Evolutionary conservation across 2,888 invertebrate genomes (phyloP), one percentile per base, ranked within the genome.

Genomic region (Euplexia lucipara): DNA sequence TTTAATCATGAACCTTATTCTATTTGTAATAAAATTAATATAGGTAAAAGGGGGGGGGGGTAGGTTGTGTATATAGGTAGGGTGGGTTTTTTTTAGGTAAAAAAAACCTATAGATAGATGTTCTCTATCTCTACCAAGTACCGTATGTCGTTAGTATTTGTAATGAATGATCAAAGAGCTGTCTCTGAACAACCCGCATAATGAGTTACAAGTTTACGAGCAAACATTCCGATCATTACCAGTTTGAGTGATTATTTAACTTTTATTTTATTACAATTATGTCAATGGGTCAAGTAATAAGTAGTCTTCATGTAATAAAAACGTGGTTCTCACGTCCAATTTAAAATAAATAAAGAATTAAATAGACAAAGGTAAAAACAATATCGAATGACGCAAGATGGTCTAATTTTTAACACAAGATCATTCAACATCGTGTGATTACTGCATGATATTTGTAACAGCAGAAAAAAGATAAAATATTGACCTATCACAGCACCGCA

Each of bases 161-260:
- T 26, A 26, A 26, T 26, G 2, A 3, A 26, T 26, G 3, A 2
- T 26, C 26, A 26, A 26, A 26, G 26, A 26, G 5, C 26, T 2
- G 26, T 3, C 26, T 3, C 26, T 26, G 26, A 2, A 5, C 26
- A 26, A 26, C 26, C 26, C 5, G 5, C 26, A 39, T 22, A 51
- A 56, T 35, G 35, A 16, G 14, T 48, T n/a, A 34, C 1, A 12
- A 32, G 63, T 61, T 32, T 32, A 51, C 37, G 41, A 56, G 32
- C 20, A 52, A 68, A 75, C n/a, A 57, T 75, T 68, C 61, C 69
- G 22, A 44, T 53, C 34, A 75, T 74, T 56, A 56, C 12, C 14
- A 14, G 51, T 67, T 10, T 56, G 37, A 60, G 42, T 67, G n/a
- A 56, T 67, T 48, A 37, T 67, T 47, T 56, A 47, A 22, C 16